Percentiles rank a stretch among this genome's conserved stretches.
These are phyloP conservation scores for Biston betularia DNA, from an alignment of 2,888 invertebrate genomes.

Conservation along the genomic window DNA sequence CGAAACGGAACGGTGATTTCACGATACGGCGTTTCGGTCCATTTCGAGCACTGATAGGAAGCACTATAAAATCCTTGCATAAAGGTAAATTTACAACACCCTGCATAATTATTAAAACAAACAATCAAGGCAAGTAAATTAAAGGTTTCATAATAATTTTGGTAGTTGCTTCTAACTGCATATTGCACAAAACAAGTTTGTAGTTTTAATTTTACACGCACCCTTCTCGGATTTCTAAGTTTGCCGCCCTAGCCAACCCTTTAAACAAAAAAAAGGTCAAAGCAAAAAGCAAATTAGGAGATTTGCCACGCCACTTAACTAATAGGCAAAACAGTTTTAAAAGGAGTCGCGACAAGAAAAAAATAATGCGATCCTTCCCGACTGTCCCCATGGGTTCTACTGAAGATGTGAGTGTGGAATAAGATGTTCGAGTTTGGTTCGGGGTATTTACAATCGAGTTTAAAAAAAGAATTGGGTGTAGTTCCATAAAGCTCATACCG, in stretches of 20 bases:
- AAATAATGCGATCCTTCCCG: slow-evolving; percentile 68
- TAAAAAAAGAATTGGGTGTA: background rate
- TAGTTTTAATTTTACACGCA: background rate
- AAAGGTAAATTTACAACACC: too few species aligned
- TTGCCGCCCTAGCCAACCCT: slow-evolving; percentile 53
- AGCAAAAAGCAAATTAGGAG: slow-evolving; percentile 77
- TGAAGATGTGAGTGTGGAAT: slow-evolving; percentile 26
- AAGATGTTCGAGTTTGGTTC: background rate
- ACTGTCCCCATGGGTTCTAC: slow-evolving; percentile 55
- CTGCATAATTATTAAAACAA: too few species aligned
- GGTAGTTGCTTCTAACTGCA: background rate
- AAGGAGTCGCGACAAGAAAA: slow-evolving; percentile 79
- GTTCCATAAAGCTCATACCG: too few species aligned
- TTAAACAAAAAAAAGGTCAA: slow-evolving; percentile 65
- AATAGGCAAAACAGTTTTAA: slow-evolving; percentile 76
- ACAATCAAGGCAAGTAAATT: too few species aligned
- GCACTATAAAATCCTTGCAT: too few species aligned
- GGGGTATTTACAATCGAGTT: background rate
- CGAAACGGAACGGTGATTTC: too few species aligned
- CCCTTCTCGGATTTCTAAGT: slow-evolving; percentile 13
- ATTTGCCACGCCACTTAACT: slow-evolving; percentile 80
- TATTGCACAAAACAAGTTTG: slow-evolving; percentile 5
- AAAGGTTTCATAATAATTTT: too few species aligned
- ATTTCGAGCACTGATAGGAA: too few species aligned
- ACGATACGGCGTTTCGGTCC: too few species aligned